Conservation (phyloP, 2,888 invertebrate species). For the Cataglyphis albicans region DNA sequence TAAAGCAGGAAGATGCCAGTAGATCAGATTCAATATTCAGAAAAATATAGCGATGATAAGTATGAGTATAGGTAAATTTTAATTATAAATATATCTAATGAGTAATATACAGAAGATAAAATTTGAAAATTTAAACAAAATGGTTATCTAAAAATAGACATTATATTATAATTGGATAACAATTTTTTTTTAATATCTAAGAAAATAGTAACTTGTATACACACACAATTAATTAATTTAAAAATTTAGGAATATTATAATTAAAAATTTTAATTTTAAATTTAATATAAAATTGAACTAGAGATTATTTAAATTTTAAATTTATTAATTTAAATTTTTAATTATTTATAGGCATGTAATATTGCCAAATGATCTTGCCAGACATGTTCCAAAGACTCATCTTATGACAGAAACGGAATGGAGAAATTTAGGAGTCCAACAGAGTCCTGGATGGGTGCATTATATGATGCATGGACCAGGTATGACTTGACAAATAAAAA, state of each 20-base stretch:
- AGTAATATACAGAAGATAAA: background rate
- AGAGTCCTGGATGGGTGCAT: slow-evolving; percentile 96
- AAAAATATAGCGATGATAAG: slow-evolving; percentile 94
- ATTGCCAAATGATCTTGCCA: slow-evolving; percentile 94
- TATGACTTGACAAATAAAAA: slow-evolving; percentile 70
- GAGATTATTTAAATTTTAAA: background rate
- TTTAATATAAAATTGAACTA: background rate
- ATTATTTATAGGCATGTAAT: slow-evolving; percentile 92
- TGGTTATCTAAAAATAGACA: background rate
- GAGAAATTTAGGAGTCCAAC: slow-evolving; percentile 97
- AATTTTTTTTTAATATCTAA: background rate
- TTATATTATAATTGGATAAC: background rate
- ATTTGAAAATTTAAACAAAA: background rate
- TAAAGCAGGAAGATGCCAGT: slow-evolving; percentile 88
- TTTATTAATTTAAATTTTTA: background rate
- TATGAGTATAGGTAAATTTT: slow-evolving; percentile 93
- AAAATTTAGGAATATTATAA: background rate
- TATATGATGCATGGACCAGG: slow-evolving; percentile 96
- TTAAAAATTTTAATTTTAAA: background rate
- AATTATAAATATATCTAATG: background rate
- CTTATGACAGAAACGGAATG: slow-evolving; percentile 98
- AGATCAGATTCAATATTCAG: slow-evolving; percentile 96
- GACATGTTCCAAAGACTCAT: slow-evolving; percentile 94
- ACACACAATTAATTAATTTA: background rate
- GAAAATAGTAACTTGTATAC: background rate